Evolutionary conservation across 2,797 vertebrate genomes (phyloP), one percentile per base, ranked within the genome.

Genomic region (Loris lydekkerianus): DNA sequence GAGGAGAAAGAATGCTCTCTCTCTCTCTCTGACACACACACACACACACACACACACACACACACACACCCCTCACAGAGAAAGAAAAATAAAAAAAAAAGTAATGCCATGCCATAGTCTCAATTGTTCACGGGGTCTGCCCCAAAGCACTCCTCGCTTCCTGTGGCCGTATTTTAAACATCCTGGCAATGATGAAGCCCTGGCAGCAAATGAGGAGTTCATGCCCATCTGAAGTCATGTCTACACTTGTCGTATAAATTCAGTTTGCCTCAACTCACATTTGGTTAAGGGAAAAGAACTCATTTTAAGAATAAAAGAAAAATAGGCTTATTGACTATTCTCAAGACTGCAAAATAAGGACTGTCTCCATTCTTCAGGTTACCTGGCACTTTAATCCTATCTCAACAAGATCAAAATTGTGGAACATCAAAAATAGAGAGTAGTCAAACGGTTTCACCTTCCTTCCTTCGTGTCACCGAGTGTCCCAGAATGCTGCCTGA

Each of bases 201-300:
- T 78, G 37, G 56, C 34, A 89, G 69, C n/a, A 84, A 76, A n/a
- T 82, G 46, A 89, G n/a, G 40, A 86, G n/a, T 43, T 78, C 34
- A 34, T 40, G 65, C 17, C 58, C 86, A 84, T 75, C 86, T 95
- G 53, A 92, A 92, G 85, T 56, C 89, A 60, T 53, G n/a, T 56
- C 65, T 83, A 37, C 72, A 83, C 23, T 73, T 37, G 53, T 34
- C 29, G 69, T 37, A 34, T 29, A 78, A 78, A 83, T 60, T 77
- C 87, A 70, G 10, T 94, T 90, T 78, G 34, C 56, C 61, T 86
- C 94, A 70, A 94, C 56, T 72, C 81, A n/a, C 40, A 56, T 75
- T 67, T 82, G 31, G 43, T 70, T 82, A 53, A 83, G 81, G 76
- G n/a, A 56, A 34, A 61, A 88, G 21, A 83, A 61, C 77, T 37